Percentiles rank a stretch among this genome's conserved stretches.
phyloP scores from a whole-genome alignment of 2,888 invertebrate species.

The Dorcus parallelipipedus region DNA sequence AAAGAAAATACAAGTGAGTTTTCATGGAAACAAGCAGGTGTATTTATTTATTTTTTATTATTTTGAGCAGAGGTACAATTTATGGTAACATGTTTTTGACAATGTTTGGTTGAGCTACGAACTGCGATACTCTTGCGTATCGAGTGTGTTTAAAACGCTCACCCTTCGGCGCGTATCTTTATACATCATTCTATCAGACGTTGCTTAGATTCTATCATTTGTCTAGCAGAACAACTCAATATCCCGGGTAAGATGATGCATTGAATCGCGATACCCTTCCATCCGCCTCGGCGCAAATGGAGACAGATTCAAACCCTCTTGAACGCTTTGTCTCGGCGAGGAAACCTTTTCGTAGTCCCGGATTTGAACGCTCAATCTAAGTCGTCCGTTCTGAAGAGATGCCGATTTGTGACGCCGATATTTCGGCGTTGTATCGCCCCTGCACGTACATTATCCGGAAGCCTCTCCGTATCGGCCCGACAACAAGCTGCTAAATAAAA shows the following conservation, averaged over 20 bases:
- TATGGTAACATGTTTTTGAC: no score
- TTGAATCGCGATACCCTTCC: slow-evolving; percentile 18
- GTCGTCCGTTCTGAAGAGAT: slow-evolving; percentile 21
- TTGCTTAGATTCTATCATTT: slow-evolving; percentile 11
- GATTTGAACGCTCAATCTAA: slow-evolving; percentile 23
- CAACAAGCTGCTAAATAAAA: slow-evolving; percentile 6
- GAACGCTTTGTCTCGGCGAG: slow-evolving; percentile 22
- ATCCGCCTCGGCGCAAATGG: slow-evolving; percentile 19
- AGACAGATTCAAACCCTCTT: slow-evolving; percentile 27
- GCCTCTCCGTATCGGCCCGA: background rate
- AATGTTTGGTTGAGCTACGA: no score
- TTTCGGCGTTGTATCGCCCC: slow-evolving; percentile 9
- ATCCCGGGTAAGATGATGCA: slow-evolving; percentile 18
- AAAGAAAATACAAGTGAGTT: no score
- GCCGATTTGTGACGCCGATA: slow-evolving; percentile 16
- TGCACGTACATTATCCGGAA: slow-evolving; percentile 4
- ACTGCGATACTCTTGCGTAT: no score
- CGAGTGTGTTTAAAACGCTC: no score
- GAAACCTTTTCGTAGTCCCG: slow-evolving; percentile 23
- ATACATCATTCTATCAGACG: background rate
- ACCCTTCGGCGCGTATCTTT: no score
- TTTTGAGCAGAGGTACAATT: no score
- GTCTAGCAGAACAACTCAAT: slow-evolving; percentile 16
- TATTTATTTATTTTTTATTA: no score
- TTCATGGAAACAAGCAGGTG: no score